Evolutionary conservation across 2,797 vertebrate genomes (phyloP), one percentile per base, ranked within the genome.

Genomic region (Pyrrhura leucotis): DNA sequence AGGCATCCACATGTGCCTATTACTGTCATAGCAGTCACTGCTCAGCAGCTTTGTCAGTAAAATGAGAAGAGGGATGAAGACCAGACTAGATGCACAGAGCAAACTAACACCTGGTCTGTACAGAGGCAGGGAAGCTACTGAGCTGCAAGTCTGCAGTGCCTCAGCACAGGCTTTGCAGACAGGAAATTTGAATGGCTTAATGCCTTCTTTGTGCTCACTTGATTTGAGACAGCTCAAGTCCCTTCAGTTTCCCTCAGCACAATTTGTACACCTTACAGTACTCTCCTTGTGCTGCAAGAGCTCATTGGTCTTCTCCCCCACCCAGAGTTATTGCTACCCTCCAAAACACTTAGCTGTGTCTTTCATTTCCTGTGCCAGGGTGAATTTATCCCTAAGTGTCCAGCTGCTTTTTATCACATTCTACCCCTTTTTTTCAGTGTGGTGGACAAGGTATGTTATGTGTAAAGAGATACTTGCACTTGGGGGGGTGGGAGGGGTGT

Each of bases 401-500:
- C 83, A 40, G 25, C 13, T 85, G 18, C 26, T 21, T 66, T 67
- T 67, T 63, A 25, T 19, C 22, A 69, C 18, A 3, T 44, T 56
- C 78, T 33, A 23, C 16, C 29, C 31, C n/a, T 81, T 71, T 71
- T 35, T 23, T 3, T 61, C 61, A 7, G 5, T 0, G 0, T 50
- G 19, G 35, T 40, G 22, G 28, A 35, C 0, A 2, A 63, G 22
- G 18, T 29, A 21, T 2, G 47, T 19, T 7, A 26, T 1, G 0
- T 31, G 14, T 44, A 40, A 54, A 71, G 53, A 35, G 10, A 75
- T 2, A n/a, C 8, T 48, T 21, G 54, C 31, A 5, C 56, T 25
- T 3, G 4, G 13, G 5, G 10, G 8, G 8, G 9, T 42, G 42
- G 14, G 15, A 21, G 19, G 6, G 10, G 14, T 51, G 2, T 53